Evolutionary conservation across 2,797 vertebrate genomes (phyloP).

Genomic region (Acanthopagrus latus): DNA sequence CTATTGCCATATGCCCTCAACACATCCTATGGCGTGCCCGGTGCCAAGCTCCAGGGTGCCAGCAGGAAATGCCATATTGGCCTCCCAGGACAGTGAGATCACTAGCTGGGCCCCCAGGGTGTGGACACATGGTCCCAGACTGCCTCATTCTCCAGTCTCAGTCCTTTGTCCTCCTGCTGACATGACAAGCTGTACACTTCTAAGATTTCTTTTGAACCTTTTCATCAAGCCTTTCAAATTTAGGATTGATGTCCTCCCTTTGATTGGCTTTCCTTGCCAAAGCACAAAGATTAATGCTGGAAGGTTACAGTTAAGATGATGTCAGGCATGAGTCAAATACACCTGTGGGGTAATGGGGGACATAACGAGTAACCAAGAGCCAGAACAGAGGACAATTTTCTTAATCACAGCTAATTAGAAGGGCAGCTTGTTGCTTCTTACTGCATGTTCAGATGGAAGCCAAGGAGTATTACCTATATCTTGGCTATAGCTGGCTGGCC

Average conservation of each 20-base stretch:
- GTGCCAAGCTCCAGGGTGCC: conserved; percentile 48
- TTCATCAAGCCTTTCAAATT: conserved; percentile 44
- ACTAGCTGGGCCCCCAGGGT: conserved; percentile 69
- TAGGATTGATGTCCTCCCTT: conserved; percentile 11
- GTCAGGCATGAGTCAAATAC: conserved; percentile 19
- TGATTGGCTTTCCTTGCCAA: conserved; percentile 21
- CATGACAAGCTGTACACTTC: conserved; percentile 52
- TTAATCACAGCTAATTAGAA: conserved; percentile 39
- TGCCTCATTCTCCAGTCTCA: conserved; percentile 38
- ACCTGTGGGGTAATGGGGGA: conserved; percentile 17
- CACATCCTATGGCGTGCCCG: conserved; percentile 50
- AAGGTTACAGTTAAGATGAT: neutral
- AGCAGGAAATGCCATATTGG: conserved; percentile 81
- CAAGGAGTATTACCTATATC: conserved; percentile 66
- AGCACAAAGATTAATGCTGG: conserved; percentile 27
- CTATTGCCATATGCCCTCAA: conserved; percentile 68
- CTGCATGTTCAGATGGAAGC: conserved; percentile 17
- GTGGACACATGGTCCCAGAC: conserved; percentile 79
- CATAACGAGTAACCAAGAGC: conserved; percentile 7
- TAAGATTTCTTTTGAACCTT: conserved; percentile 46
- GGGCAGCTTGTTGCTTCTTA: conserved; percentile 40
- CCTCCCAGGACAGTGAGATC: conserved; percentile 69
- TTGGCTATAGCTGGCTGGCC: conserved; percentile 59
- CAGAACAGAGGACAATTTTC: conserved; percentile 27
- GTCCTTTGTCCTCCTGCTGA: conserved; percentile 64